Evolutionary conservation across 1,140 invertebrate genomes (phyloP).

Genomic region (Leptinotarsa texana): DNA sequence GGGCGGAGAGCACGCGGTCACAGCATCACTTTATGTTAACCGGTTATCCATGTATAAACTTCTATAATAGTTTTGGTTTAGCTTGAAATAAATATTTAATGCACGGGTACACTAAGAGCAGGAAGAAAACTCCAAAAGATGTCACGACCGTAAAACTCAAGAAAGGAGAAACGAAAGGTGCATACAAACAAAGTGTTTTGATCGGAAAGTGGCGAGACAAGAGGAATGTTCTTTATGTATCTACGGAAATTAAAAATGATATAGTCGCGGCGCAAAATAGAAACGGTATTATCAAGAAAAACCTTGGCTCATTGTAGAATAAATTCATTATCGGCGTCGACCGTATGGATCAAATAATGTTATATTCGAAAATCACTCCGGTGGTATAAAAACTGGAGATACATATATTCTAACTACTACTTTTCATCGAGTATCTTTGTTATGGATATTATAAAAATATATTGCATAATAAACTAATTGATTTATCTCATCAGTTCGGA

Average conservation of each 20-base stretch:
- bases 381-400: neutral
- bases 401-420: no score
- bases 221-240: neutral
- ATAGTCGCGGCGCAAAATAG: no score
- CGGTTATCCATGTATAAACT: neutral
- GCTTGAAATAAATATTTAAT: neutral
- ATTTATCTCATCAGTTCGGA: no score
- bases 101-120: slow-evolving; percentile 9
- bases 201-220: neutral
- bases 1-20: no score
- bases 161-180: slow-evolving; percentile 40
- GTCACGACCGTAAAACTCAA: slow-evolving; percentile 44
- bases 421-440: no score
- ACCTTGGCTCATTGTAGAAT: neutral
- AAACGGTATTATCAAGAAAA: no score
- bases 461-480: no score
- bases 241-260: neutral
- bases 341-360: neutral
- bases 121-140: slow-evolving; percentile 4
- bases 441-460: no score
- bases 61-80: slow-evolving; percentile 9
- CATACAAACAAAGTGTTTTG: no score
- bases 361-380: neutral
- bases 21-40: no score
- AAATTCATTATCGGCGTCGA: neutral